These are phyloP conservation scores for Drosophila leontia DNA, from an alignment of 1,140 invertebrate species.

Conservation along the genomic window DNA sequence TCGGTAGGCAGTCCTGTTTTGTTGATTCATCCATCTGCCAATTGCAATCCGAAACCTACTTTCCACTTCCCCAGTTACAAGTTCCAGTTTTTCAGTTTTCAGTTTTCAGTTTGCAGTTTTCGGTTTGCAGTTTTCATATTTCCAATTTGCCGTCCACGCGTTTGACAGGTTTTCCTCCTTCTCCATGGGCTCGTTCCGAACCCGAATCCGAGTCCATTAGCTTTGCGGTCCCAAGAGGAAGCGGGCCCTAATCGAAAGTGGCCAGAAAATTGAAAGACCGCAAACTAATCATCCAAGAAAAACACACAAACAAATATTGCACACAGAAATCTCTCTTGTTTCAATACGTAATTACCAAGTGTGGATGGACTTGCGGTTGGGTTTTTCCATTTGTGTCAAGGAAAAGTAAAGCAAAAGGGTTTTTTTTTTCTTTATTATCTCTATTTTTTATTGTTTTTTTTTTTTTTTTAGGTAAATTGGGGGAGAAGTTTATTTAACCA, in stretches of 20 bases:
- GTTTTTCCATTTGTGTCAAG: not conserved
- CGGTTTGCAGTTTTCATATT: conserved; percentile 66
- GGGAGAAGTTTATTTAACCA: not conserved
- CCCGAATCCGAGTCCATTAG: conserved; percentile 16
- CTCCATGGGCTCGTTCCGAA: not conserved
- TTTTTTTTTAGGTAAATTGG: not conserved
- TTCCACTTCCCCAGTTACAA: not conserved
- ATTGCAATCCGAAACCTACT: conserved; percentile 1
- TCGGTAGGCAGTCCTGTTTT: conserved; percentile 34
- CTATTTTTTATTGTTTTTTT: no score
- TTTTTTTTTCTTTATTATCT: no score
- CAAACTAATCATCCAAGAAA: conserved; percentile 26
- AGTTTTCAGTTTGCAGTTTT: conserved; percentile 61
- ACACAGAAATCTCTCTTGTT: not conserved
- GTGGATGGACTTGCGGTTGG: not conserved
- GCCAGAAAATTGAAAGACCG: conserved; percentile 5
- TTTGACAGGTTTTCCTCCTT: conserved; percentile 23
- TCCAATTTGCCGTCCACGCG: conserved; percentile 56
- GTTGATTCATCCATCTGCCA: conserved; percentile 37
- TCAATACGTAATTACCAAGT: not conserved
- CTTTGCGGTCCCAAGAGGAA: conserved; percentile 18
- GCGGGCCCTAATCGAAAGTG: not conserved
- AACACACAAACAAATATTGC: not conserved
- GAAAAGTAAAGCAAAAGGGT: no score
- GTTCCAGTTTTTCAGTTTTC: conserved; percentile 31